Base-by-base conservation (phyloP, 2,797 vertebrate genomes). In the Chrosomus eos region DNA sequence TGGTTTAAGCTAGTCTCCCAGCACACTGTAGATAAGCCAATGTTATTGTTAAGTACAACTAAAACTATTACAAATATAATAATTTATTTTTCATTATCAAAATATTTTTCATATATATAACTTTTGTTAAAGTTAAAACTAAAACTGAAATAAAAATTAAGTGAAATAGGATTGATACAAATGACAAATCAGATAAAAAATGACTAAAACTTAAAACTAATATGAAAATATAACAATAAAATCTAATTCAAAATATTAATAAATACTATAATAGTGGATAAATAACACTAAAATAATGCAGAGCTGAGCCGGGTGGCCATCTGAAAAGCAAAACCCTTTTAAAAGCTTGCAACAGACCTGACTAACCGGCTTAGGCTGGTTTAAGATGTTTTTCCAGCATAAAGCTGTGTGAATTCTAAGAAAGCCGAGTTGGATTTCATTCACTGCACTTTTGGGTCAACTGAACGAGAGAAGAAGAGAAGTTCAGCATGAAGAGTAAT, bases 401-500 rank as follows among this genome's bases (percentile, higher is more conserved):
- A 36, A 58, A 76, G 58, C 68, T 71, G 40, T 71, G 40, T 28
- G 55, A 60, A 77, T 43, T 14, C 36, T 60, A 13, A 40, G 75
- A 26, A 55, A 75, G 36, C 51, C 1, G 51, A 77, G 36, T 3
- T 38, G 55, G 55, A 62, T 43, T 77, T 40, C 53, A 76, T 11
- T 58, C 53, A 38, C 4, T 76, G 33, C 51, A 16, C 33, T 58
- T 75, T 43, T 77, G n/a, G 55, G 53, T 60, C 53, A 43, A n/a
- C 16, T 43, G 55, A 62, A 77, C 4, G 36, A 77, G 36, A 77
- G 18, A 62, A n/a, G 33, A 55, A 11, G 36, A 77, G n/a, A 77
- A 77, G 55, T 62, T 77, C 55, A 62, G n/a, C 3, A 19, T 21
- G n/a, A 26, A 77, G 55, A 77, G 75, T 40, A 60, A 77, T 43